phyloP scores from a whole-genome alignment of 2,888 invertebrate genomes.

The Plebejus anna region DNA sequence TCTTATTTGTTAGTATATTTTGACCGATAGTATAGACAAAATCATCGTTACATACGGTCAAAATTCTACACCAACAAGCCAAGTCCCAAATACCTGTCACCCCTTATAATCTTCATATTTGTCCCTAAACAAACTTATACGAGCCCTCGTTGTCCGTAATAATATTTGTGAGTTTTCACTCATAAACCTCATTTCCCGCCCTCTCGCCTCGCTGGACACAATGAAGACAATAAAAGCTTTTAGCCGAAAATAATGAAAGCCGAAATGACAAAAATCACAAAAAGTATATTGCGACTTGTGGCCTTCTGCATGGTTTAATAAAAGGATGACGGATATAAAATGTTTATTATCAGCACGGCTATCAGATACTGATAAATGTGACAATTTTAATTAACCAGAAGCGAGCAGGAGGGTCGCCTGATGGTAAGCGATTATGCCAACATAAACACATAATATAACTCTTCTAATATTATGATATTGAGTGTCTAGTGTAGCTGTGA shows the following conservation, averaged over 20 bases:
- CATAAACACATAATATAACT: too few relatives aligned
- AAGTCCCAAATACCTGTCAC: not conserved
- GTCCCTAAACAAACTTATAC: conserved; percentile 7
- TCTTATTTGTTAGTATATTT: too few relatives aligned
- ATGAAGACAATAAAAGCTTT: conserved; percentile 14
- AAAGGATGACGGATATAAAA: not conserved
- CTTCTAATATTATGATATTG: too few relatives aligned
- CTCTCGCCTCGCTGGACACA: conserved; percentile 13
- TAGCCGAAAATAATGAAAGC: conserved; percentile 1
- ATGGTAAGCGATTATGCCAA: too few relatives aligned
- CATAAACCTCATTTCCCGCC: conserved; percentile 15
- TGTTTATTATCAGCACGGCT: not conserved
- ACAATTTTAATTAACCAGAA: too few relatives aligned
- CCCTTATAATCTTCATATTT: conserved; percentile 2
- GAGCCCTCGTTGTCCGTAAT: not conserved
- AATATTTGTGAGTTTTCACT: conserved; percentile 15
- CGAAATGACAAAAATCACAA: not conserved
- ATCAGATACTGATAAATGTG: too few relatives aligned
- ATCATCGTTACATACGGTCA: not conserved
- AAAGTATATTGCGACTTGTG: not conserved
- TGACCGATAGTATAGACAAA: not conserved
- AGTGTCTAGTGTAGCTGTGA: too few relatives aligned
- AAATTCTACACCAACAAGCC: not conserved
- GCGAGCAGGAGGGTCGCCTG: too few relatives aligned
- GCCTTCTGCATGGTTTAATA: not conserved